Percentiles rank a stretch among this genome's conserved stretches.
Conservation (phyloP, 1,140 invertebrate species). For the Ostrea edulis region DNA sequence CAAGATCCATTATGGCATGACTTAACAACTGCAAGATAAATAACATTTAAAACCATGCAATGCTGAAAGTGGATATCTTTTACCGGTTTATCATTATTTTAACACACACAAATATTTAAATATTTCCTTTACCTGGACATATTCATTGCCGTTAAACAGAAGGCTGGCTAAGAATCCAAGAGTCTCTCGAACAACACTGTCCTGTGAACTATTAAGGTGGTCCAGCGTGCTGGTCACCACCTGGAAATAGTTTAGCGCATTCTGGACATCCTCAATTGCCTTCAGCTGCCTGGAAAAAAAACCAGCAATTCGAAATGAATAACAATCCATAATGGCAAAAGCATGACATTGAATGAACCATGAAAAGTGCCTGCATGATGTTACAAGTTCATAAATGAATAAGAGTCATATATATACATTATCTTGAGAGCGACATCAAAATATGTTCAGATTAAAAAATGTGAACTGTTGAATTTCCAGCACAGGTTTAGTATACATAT, state of each 20-base stretch:
- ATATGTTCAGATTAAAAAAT: not conserved
- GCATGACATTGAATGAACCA: no score
- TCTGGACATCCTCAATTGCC: constrained; percentile 63
- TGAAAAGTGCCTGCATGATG: not conserved
- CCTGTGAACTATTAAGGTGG: constrained; percentile 65
- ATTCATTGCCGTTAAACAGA: constrained; percentile 69
- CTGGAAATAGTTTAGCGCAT: constrained; percentile 61
- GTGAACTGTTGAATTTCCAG: no score
- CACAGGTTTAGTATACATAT: no score
- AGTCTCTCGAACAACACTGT: constrained; percentile 68
- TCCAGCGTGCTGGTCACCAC: constrained; percentile 61
- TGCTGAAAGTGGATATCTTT: no score
- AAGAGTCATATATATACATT: not conserved
- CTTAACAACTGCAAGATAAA: no score
- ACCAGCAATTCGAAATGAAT: not conserved
- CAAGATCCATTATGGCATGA: no score
- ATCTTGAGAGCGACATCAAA: not conserved
- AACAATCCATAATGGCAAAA: not conserved
- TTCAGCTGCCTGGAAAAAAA: constrained; percentile 52
- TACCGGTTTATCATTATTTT: no score
- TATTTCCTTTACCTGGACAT: constrained; percentile 64
- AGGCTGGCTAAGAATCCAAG: constrained; percentile 67
- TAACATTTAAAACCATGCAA: no score
- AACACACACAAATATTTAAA: no score
- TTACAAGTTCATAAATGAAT: not conserved